Percentiles rank a stretch among this genome's conserved stretches.
Conservation (phyloP, 1,140 invertebrate genomes). For the Euglossa dilemma region DNA sequence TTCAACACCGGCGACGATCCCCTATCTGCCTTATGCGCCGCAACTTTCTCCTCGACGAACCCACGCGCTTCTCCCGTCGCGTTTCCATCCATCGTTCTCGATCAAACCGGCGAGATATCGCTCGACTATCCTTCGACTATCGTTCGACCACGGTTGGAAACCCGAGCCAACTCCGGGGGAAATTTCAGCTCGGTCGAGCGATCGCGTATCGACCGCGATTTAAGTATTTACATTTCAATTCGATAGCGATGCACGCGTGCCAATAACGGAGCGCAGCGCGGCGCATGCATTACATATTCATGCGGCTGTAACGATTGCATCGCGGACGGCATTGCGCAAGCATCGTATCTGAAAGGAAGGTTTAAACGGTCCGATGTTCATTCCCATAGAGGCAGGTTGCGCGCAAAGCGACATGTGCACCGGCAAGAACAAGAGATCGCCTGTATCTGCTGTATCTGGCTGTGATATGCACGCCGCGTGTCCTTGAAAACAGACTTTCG, state of each 20-base stretch:
- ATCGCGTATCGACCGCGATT: background rate
- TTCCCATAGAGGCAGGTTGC: background rate
- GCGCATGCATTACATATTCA: slow-evolving; percentile 26
- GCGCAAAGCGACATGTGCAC: background rate
- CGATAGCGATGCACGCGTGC: background rate
- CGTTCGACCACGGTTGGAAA: background rate
- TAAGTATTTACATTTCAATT: background rate
- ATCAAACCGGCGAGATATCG: background rate
- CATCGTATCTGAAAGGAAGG: slow-evolving; percentile 24
- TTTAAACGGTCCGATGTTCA: slow-evolving; percentile 13
- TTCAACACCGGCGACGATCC: slow-evolving; percentile 4
- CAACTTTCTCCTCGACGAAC: slow-evolving; percentile 5
- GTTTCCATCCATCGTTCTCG: background rate
- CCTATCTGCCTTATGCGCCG: background rate
- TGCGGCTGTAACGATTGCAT: background rate
- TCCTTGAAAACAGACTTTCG: slow-evolving; percentile 15
- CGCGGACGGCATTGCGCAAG: slow-evolving; percentile 3
- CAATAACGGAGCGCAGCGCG: slow-evolving; percentile 6
- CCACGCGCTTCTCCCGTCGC: background rate
- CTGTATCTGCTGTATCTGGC: background rate
- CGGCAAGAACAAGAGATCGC: background rate
- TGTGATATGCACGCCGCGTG: background rate
- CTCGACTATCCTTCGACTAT: no score
- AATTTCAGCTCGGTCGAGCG: background rate
- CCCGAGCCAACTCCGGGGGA: no score